Evolutionary conservation across 2,888 invertebrate genomes (phyloP).

Genomic region (Unio pictorum): DNA sequence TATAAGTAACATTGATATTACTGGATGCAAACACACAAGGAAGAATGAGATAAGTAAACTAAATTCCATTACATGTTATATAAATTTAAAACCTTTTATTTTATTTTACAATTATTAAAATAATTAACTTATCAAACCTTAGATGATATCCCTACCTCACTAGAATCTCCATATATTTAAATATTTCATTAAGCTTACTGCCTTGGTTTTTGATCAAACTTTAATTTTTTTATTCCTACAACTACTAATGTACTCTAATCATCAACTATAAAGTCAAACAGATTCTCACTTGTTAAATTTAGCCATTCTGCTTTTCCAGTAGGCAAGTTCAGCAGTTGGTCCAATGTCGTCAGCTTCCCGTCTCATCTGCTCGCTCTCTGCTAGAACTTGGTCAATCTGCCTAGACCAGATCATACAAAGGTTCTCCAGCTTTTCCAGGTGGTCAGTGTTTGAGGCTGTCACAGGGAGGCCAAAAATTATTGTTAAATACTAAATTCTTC

Average conservation of each 20-base stretch:
- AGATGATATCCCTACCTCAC: too few relatives aligned
- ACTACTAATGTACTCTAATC: background rate
- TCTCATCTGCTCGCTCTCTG: slow-evolving; percentile 72
- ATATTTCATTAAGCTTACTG: too few relatives aligned
- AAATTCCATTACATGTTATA: background rate
- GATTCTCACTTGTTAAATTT: slow-evolving; percentile 80
- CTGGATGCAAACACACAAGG: too few relatives aligned
- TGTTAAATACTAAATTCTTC: background rate
- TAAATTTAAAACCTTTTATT: too few relatives aligned
- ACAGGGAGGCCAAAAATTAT: slow-evolving; percentile 1
- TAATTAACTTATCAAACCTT: too few relatives aligned
- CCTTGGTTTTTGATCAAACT: background rate
- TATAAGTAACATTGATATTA: too few relatives aligned
- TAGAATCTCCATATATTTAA: too few relatives aligned
- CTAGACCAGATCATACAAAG: slow-evolving; percentile 70
- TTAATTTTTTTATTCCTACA: background rate
- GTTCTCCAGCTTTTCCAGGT: slow-evolving; percentile 69
- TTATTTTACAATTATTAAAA: too few relatives aligned
- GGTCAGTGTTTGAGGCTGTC: slow-evolving; percentile 69
- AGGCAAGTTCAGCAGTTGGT: slow-evolving; percentile 81
- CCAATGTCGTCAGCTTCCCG: slow-evolving; percentile 72
- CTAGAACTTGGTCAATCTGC: slow-evolving; percentile 72
- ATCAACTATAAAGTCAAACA: background rate
- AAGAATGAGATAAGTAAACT: background rate
- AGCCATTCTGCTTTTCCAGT: slow-evolving; percentile 93